Conservation (phyloP, 2,113 vertebrate species). For the Archilochus colubris region DNA sequence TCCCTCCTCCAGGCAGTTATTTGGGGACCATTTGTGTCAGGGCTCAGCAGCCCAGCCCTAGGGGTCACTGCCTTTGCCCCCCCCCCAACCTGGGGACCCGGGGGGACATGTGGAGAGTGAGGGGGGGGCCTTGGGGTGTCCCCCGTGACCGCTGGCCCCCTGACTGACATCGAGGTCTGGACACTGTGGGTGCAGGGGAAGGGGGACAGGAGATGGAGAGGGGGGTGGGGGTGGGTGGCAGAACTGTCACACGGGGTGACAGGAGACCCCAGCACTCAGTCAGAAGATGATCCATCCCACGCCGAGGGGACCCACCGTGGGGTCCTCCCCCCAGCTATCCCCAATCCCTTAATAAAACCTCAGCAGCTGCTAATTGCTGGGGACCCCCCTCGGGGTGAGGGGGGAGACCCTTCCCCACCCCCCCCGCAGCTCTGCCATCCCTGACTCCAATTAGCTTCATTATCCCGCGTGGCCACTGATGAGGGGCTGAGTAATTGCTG, state of each 20-base stretch:
- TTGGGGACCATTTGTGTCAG: not conserved
- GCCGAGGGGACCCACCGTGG: not conserved
- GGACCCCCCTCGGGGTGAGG: not conserved
- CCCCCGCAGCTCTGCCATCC: not conserved
- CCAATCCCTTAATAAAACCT: not conserved
- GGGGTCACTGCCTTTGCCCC: not conserved
- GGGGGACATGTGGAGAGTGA: rapidly evolving
- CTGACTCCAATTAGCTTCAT: conserved; percentile 38
- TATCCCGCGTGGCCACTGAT: not conserved
- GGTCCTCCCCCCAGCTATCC: too few species aligned
- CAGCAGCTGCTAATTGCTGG: conserved; percentile 3
- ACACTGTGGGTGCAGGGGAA: rapidly evolving
- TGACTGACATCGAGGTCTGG: conserved; percentile 51
- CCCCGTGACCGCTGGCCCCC: not conserved
- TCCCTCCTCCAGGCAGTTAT: rapidly evolving
- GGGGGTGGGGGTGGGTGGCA: not conserved
- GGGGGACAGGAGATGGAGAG: not conserved
- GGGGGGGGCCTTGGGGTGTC: rapidly evolving
- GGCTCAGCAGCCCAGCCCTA: not conserved
- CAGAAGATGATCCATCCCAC: not conserved
- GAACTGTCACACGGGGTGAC: not conserved
- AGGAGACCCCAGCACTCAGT: too few species aligned
- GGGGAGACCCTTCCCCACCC: not conserved
- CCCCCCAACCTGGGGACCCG: rapidly evolving
- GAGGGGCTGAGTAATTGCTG: conserved; percentile 28